Evolutionary conservation across 1,140 invertebrate genomes (phyloP), one percentile per base, ranked within the genome.

Genomic region (Mylabris phalerata): DNA sequence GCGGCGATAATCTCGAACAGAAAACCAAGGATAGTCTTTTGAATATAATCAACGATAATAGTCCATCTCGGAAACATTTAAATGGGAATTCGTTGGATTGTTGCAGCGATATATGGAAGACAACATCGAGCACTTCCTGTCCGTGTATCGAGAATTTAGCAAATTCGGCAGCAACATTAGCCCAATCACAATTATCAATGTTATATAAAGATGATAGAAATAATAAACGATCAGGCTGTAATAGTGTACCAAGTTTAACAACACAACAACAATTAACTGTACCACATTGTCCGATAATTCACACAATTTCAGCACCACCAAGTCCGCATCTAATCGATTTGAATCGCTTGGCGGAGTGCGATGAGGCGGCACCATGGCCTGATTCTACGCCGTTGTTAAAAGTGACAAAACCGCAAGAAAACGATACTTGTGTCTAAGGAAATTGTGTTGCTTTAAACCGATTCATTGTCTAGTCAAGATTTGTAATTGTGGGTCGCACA

Each of bases 101-200:
- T 59, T 79, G 75, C 61, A 76, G 70, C 55, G 77, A 76, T 47
- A 73, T 61, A 3, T 75, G 75, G 59, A 71, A 73, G 49, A 75
- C 77, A 0, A 32, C 32, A n/a, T 79, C 79, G 0, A 81, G 79
- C 57, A 80, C 76, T 38, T 84, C 82, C 0, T 84, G 82, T 62
- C 82, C 82, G 0, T 83, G 81, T 65, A 82, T 84, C 3, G 80
- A 84, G 66, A 77, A 81, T 59, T 63, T 80, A 39, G 69, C 68
- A 3, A 73, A 55, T 63, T 75, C 71, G 4, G 70, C 68, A 3
- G 65, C 66, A 9, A 71, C 69, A 6, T 50, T 73, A 19, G 70
- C 68, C 1, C 72, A 73, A 41, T 70, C 70, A 10, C 72, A 73
- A 55, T 51, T 73, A 25, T 68, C 68, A 4, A 60, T 69, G 48